Evolutionary conservation across 2,113 vertebrate genomes (phyloP), one percentile per base, ranked within the genome.

Genomic region (Misgurnus anguillicaudatus): DNA sequence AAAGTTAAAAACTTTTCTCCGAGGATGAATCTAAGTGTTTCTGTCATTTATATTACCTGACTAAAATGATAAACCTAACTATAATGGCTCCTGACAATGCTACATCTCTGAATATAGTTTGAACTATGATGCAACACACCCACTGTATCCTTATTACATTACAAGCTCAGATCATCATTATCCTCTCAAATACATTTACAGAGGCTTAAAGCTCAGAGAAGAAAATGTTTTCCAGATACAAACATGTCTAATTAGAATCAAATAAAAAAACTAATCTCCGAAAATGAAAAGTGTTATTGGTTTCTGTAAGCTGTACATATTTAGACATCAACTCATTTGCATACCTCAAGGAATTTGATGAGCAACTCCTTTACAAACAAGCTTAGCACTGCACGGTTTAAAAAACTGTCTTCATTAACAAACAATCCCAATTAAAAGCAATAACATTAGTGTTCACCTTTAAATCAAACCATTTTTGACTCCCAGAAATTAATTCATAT

Each of bases 241-340:
- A 24, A 14, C 58, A 31, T 62, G 62, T 75, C 57, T 42, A 72
- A 79, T 57, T 64, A 42, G 11, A 57, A 63, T 58, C 62, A 41
- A 64, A 64, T 42, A 55, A 73, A 79, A 64, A 1, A 72, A 0
- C 17, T 73, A 16, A 55, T 6, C 13, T 19, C 42, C 24, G 42
- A 53, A n/a, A 58, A 9, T 42, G 36, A 58, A 72, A 62, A 48
- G 57, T 16, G 3, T 48, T 45, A 62, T 5, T 62, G 58, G 24
- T 62, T 75, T 36, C 21, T 48, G 14, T 10, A 10, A 47, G 41
- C 24, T 45, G 39, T 31, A 16, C 53, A 57, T 16, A 17, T 60
- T 71, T 7, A 69, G 36, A 39, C 51, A 41, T 58, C 57, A 41
- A 58, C 55, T 61, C 0, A 61, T 61, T 74, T 61, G 39, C n/a